Base-by-base conservation (phyloP, 2,888 invertebrate genomes). In the Idaea biselata region DNA sequence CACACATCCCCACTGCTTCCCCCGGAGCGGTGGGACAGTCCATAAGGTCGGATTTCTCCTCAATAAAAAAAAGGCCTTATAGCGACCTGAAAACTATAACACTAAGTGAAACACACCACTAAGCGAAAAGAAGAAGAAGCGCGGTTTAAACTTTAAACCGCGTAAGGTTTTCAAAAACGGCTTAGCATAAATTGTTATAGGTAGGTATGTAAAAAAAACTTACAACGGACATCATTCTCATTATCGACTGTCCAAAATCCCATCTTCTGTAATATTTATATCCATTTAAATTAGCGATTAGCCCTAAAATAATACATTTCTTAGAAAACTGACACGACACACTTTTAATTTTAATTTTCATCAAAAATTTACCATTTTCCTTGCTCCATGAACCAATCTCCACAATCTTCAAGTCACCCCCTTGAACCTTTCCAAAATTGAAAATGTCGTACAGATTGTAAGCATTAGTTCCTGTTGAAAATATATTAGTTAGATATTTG, bases 341-440 rank as follows among this genome's bases (percentile, higher is more conserved):
- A 58, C 44, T 54, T 55, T 55, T 4, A 16, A n/a, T 14, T 55
- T 17, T 55, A 16, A 16, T 17, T 0, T 17, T 55, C 5, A 16
- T 55, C 16, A 16, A 1, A n/a, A 6, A 18, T 58, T 65, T 69
- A 72, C 79, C 79, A 53, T 60, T 63, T 8, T 60, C 16, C 6
- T 11, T 0, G 58, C 64, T 71, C 84, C 85, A 87, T 1, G 62
- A 62, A 44, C 83, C 86, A 16, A 76, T 55, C 44, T 73, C 60
- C 5, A 67, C 68, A 0, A 80, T 55, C 5, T 77, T 76, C 31
- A 84, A 72, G 58, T 70, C 66, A 6, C 86, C 84, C 6, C 83
- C 84, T 76, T 84, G 85, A 1, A 78, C 68, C 74, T 81, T 87
- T 0, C 88, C 88, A 61, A 80, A 86, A 70, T 86, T 89, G 59